Percentiles rank a stretch among this genome's conserved stretches.
Conservation (phyloP, 1,140 invertebrate genomes). For the Brachionus sp. region DNA sequence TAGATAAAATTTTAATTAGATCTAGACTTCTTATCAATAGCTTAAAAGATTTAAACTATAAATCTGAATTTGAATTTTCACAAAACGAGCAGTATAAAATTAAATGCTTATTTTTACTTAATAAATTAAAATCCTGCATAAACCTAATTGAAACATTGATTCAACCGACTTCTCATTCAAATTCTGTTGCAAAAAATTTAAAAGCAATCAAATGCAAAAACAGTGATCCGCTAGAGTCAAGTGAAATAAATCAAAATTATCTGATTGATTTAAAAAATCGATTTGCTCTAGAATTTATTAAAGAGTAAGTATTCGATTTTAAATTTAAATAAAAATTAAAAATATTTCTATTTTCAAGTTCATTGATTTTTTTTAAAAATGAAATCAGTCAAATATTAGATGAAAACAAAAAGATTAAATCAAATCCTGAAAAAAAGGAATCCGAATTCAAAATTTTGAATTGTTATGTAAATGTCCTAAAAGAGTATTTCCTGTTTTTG, state of each 20-base stretch:
- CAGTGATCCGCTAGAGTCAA: neutral
- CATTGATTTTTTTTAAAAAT: neutral
- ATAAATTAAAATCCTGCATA: slow-evolving; percentile 8
- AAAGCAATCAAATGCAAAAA: slow-evolving; percentile 12
- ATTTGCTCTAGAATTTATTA: neutral
- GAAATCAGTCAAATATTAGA: neutral
- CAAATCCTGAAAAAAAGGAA: neutral
- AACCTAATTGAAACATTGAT: neutral
- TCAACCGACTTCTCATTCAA: neutral
- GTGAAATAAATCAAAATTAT: slow-evolving; percentile 12
- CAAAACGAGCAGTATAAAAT: neutral
- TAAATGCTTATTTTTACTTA: neutral
- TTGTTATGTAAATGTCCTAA: neutral
- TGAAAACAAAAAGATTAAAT: neutral
- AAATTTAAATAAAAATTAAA: neutral
- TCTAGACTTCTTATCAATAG: neutral
- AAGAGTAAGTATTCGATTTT: slow-evolving; percentile 19
- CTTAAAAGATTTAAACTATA: neutral
- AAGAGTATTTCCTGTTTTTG: slow-evolving; percentile 15
- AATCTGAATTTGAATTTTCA: neutral
- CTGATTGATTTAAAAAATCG: neutral
- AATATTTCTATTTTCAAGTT: neutral
- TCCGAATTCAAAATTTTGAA: neutral
- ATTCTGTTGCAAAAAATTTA: neutral
- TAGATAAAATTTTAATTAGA: slow-evolving; percentile 12